Base-by-base conservation (phyloP, 1,140 invertebrate genomes). In the Brachionus asplanchnoidis region DNA sequence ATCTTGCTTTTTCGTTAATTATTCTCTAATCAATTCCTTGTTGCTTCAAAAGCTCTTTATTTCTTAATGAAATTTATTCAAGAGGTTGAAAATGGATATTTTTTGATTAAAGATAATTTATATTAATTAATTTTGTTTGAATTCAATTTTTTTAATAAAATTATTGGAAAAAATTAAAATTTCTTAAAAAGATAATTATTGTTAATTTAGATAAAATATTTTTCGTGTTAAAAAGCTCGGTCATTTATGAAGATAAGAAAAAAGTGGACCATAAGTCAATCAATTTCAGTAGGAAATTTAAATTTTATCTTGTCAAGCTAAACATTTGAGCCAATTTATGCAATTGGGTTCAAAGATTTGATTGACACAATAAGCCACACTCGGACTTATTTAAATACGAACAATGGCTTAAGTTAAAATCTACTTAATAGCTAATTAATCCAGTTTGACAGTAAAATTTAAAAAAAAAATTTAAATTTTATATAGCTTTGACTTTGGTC, bases 401-500 rank as follows among this genome's bases (percentile, higher is more conserved):
- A 60, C 53, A 60, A 60, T 60, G 53, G 53, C 17, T 60, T 60
- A 60, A 60, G 8, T 23, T 60, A 60, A 60, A 60, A 60, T 60
- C 53, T 60, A 60, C 53, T 60, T 60, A 60, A 60, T 73, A 42
- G 68, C 36, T 44, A 73, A 73, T 73, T 73, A 73, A 73, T 73
- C 68, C 68, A 20, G 32, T 73, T 73, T 73, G 68, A 73, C 68
- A 73, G 68, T 73, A 73, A 73, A 73, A 68, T 20, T 60, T 26
- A 60, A 20, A 60, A 60, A 68, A 68, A 32, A 68, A 68, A 68
- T 68, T 68, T 68, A 68, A 68, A 68, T 68, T 73, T 73, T 42
- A 73, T 73, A 73, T 73, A 42, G 32, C 40, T 40, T 73, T 73
- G 68, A 73, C 68, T 73, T 73, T 73, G 68, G 68, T 73, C 68